A percentile compares a stretch with the other conserved stretches of the same genome.
phyloP scores from a whole-genome alignment of 2,113 vertebrate genomes.

The Oenanthe oenanthe region DNA sequence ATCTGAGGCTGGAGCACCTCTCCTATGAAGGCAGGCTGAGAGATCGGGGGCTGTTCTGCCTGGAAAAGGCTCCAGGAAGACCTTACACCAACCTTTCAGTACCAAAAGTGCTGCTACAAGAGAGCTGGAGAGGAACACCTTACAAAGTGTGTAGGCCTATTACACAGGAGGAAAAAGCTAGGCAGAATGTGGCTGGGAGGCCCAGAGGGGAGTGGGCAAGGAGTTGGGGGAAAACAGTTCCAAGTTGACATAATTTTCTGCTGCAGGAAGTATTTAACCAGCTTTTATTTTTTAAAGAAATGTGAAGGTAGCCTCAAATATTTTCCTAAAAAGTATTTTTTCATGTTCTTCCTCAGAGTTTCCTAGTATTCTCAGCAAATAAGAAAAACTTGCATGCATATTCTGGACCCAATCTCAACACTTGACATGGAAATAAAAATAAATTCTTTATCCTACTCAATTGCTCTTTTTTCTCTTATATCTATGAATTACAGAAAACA shows the following conservation, averaged over 20 bases:
- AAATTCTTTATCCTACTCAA: background rate
- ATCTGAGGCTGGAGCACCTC: background rate
- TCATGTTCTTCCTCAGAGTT: background rate
- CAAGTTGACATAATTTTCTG: background rate
- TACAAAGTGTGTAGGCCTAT: background rate
- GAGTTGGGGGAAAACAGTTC: fast-evolving
- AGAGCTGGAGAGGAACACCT: background rate
- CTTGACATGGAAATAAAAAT: background rate
- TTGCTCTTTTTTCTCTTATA: background rate
- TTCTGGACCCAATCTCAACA: background rate
- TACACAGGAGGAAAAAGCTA: background rate
- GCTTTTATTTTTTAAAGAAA: background rate
- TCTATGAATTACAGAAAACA: background rate
- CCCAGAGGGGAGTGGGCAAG: fast-evolving
- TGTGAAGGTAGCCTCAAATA: background rate
- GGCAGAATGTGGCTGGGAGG: background rate
- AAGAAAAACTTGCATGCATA: background rate
- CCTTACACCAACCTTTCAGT: background rate
- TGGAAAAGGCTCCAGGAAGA: background rate
- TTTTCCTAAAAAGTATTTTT: background rate
- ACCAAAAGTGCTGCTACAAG: background rate
- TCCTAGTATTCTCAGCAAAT: background rate
- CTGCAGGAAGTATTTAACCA: background rate
- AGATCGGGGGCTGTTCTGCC: background rate
- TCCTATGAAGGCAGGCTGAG: background rate